Evolutionary conservation across 2,888 invertebrate species (phyloP).

Genomic region (Phaonia tiefii): DNA sequence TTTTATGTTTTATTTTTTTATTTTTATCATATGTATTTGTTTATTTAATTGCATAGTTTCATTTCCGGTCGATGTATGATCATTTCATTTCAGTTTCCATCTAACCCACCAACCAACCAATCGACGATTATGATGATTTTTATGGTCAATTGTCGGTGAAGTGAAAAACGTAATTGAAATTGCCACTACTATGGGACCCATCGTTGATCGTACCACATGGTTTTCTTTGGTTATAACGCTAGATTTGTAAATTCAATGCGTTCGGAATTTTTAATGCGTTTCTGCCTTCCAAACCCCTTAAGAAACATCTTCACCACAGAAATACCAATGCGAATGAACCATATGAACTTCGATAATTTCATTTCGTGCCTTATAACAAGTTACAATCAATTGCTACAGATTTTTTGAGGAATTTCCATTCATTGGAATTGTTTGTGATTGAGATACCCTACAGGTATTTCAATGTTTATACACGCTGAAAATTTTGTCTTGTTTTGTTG

Average conservation of each 20-base stretch:
- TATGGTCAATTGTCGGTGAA: conserved; percentile 1
- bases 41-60: conserved; percentile 30
- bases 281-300: neutral
- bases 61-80: conserved; percentile 33
- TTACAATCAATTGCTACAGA: neutral
- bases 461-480: no score
- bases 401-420: conserved; percentile 1
- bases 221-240: no score
- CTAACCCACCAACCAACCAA: neutral
- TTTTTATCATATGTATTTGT: conserved; percentile 35
- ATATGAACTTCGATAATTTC: neutral
- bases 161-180: conserved; percentile 3
- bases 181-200: neutral
- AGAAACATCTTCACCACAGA: neutral
- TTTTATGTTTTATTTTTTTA: conserved; percentile 39
- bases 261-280: conserved; percentile 23
- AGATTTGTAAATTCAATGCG: neutral
- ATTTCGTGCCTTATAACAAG: neutral
- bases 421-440: conserved; percentile 1
- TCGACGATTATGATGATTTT: conserved; percentile 3
- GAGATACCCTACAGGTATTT: neutral
- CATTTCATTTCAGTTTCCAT: conserved; percentile 25
- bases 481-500: no score
- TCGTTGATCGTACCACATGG: no score
- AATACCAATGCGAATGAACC: neutral